Percentiles rank a stretch among this genome's conserved stretches.
phyloP scores from a whole-genome alignment of 2,888 invertebrate species.

The Acleris holmiana region DNA sequence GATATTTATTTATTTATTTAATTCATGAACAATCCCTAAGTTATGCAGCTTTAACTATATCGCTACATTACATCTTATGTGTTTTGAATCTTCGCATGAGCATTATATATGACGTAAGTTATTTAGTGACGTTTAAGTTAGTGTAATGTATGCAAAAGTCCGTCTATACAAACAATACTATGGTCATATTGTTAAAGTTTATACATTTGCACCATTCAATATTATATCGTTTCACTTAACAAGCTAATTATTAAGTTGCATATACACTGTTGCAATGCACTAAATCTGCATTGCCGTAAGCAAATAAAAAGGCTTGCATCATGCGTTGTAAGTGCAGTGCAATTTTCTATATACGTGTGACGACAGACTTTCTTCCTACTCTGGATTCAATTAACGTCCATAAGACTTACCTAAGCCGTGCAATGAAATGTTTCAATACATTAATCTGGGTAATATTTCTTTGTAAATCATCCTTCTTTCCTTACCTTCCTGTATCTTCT shows the following conservation, averaged over 20 bases:
- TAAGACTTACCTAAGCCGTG: not conserved
- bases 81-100: no score
- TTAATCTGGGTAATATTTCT: not conserved
- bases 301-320: slow-evolving; percentile 37
- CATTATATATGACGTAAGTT: no score
- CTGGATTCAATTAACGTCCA: slow-evolving; percentile 20
- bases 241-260: slow-evolving; percentile 27
- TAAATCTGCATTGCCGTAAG: slow-evolving; percentile 33
- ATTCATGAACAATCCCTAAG: no score
- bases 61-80: no score
- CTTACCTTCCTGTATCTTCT: no score
- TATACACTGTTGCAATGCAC: slow-evolving; percentile 26
- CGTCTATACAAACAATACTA: no score
- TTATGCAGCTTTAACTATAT: no score
- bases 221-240: slow-evolving; percentile 4
- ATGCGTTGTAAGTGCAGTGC: slow-evolving; percentile 9
- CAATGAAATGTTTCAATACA: not conserved
- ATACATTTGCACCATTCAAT: not conserved
- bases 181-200: no score
- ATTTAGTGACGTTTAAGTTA: no score
- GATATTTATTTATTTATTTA: no score
- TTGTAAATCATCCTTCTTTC: no score
- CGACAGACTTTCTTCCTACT: slow-evolving; percentile 34
- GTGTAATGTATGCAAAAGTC: no score
- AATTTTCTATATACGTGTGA: slow-evolving; percentile 28